These are phyloP conservation scores for honey bee (Apis mellifera) DNA, from an alignment of 1,140 invertebrate genomes.

Conservation along the genomic window Amel_HAv3.1 CM009941.2:1288501-1289000, in stretches of 20 bases:
- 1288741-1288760: background rate
- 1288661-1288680: background rate
- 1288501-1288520: too few relatives aligned
- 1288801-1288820: background rate
- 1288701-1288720: background rate
- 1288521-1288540: background rate
- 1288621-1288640: background rate
- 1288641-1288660: background rate
- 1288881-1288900: too few relatives aligned
- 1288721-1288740: background rate
- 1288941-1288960: background rate
- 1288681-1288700: background rate
- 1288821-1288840: background rate
- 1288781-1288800: background rate
- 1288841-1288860: too few relatives aligned
- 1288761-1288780: slow-evolving; percentile 2
- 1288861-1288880: too few relatives aligned
- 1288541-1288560: background rate
- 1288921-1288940: too few relatives aligned
- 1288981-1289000: slow-evolving; percentile 80
- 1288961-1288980: slow-evolving; percentile 80
- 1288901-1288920: too few relatives aligned
- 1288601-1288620: background rate
- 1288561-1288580: background rate
- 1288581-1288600: background rate